Percentiles rank a stretch among this genome's conserved stretches.
Evolutionary conservation across 2,888 invertebrate species (phyloP).

Genomic region (Ferrisia virgata): DNA sequence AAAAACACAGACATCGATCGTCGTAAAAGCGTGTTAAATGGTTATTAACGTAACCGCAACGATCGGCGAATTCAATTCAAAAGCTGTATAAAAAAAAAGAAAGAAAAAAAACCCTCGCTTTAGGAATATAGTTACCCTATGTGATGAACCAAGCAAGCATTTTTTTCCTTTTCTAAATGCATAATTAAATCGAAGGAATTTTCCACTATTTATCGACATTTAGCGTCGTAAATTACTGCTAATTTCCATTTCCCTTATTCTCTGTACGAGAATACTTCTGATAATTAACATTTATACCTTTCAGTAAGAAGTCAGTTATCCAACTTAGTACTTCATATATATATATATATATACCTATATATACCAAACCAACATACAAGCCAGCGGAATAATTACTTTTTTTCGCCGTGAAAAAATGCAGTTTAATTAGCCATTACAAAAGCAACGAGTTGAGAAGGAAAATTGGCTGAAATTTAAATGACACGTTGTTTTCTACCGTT

Average conservation of each 20-base stretch:
- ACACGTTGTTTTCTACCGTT: neutral
- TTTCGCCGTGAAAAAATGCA: neutral
- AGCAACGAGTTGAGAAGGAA: neutral
- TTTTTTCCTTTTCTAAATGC: neutral
- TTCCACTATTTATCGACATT: neutral
- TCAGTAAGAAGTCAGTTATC: neutral
- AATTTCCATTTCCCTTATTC: neutral
- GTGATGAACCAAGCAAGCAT: neutral
- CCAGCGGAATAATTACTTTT: neutral
- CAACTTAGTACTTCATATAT: neutral
- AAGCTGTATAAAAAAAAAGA: neutral
- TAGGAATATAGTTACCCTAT: too few species aligned
- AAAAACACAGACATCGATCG: neutral
- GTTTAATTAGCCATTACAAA: neutral
- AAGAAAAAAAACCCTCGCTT: neutral
- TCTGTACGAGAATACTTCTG: neutral
- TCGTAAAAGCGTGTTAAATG: neutral
- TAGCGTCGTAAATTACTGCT: neutral
- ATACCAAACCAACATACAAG: neutral
- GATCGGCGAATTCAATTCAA: slow-evolving; percentile 46
- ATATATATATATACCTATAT: neutral
- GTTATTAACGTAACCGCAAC: neutral
- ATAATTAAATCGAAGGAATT: neutral
- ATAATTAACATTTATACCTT: neutral
- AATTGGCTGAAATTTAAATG: neutral